Evolutionary conservation across 2,888 invertebrate species (phyloP).

Genomic region (Limnephilus marmoratus): DNA sequence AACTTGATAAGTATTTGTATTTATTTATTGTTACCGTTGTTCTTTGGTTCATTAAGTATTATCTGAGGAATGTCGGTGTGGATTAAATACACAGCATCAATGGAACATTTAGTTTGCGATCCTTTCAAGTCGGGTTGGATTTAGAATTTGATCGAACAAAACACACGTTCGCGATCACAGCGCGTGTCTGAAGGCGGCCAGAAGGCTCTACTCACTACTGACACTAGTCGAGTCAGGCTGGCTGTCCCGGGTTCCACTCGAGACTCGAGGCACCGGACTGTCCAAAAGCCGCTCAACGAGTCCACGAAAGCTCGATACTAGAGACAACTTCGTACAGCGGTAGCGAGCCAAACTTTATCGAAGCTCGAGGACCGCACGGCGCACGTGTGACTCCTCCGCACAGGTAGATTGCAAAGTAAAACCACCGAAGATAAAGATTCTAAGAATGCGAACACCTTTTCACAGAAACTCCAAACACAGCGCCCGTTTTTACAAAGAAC

Average conservation of each 20-base stretch:
- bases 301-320: constrained; percentile 56
- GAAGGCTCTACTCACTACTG: constrained; percentile 11
- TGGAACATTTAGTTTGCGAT: not conserved
- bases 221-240: not conserved
- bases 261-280: constrained; percentile 49
- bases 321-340: constrained; percentile 43
- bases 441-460: not conserved
- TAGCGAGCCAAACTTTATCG: constrained; percentile 51
- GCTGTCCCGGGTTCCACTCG: constrained; percentile 2
- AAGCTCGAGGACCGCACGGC: constrained; percentile 39
- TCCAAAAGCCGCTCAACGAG: constrained; percentile 48
- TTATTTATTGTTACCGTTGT: not conserved
- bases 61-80: not conserved
- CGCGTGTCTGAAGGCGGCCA: not conserved
- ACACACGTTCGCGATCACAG: constrained; percentile 10
- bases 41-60: not conserved
- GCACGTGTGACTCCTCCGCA: not conserved
- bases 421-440: constrained; percentile 34
- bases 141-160: not conserved
- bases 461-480: not conserved
- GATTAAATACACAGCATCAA: not conserved
- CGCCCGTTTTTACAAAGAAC: constrained; percentile 9
- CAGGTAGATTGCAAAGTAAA: constrained; percentile 11
- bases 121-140: not conserved
- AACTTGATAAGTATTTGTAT: not conserved